These are phyloP conservation scores for Hyperoplus lanceolatus DNA, from an alignment of 2,797 vertebrate species.

Conservation along the genomic window DNA sequence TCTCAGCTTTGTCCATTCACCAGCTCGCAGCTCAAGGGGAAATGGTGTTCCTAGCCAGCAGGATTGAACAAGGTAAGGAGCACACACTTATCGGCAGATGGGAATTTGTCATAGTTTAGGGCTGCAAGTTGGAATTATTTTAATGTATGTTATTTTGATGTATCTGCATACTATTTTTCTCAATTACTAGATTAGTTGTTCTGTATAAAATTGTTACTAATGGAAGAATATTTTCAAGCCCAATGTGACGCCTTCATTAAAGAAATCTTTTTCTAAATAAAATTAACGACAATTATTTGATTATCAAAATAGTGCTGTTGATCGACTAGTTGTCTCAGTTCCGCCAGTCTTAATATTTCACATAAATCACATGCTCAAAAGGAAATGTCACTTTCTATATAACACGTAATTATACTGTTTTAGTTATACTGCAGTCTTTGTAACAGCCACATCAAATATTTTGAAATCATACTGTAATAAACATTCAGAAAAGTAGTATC, in stretches of 20 bases:
- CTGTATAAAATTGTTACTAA: no score
- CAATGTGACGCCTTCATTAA: no score
- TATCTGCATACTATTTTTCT: no score
- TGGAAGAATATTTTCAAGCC: no score
- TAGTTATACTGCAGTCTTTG: not conserved
- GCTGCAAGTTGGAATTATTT: not conserved
- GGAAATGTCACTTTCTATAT: not conserved
- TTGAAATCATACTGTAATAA: not conserved
- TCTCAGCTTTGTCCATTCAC: slow-evolving; percentile 94
- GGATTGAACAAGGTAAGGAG: slow-evolving; percentile 95
- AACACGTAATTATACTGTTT: not conserved
- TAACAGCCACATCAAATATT: not conserved
- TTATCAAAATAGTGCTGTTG: not conserved
- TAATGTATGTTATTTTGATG: no score
- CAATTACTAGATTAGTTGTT: no score
- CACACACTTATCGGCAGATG: not conserved
- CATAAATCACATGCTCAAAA: not conserved
- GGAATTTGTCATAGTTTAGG: not conserved
- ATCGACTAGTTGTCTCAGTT: not conserved
- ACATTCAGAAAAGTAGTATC: not conserved
- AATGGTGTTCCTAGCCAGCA: slow-evolving; percentile 96
- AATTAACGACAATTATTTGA: not conserved
- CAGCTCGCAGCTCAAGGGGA: slow-evolving; percentile 98
- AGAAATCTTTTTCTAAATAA: no score
- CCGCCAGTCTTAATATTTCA: not conserved